Base-by-base conservation (phyloP, 1,140 invertebrate species). In the Drosophila oshimai region DNA sequence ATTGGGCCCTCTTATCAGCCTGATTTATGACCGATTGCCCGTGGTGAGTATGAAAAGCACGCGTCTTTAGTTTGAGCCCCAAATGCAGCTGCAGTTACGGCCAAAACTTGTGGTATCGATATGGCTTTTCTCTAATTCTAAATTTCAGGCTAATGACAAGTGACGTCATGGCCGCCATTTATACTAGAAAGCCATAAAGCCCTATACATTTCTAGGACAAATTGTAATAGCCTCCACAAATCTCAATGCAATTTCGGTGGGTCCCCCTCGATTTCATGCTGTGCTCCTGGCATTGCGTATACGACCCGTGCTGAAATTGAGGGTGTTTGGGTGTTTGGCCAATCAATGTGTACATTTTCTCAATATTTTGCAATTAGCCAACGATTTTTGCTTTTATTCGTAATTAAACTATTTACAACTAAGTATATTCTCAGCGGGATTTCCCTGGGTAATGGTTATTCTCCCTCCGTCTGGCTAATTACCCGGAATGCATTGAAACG, bases 341-440 rank as follows among this genome's bases (percentile, higher is more conserved):
- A 54, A 57, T 45, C 54, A 42, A 71, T 69, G 51, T 70, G 64
- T 44, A 60, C 62, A 72, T 76, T 65, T 64, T 61, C 49, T 37
- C 71, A 55, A 73, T 77, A 74, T 60, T 71, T 84, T 67, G 65
- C 80, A 84, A 83, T 84, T 84, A 84, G 79, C 75, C 28, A 46
- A 17, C 64, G 80, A 79, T 86, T 86, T 80, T 61, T 61, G 36
- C 50, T 46, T 79, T 71, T 67, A 65, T 67, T 67, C 42, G 54
- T 62, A 71, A 73, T 79, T 79, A 67, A 86, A 79, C 80, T 84
- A 86, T 84, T 84, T 79, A 86, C 75, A 61, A 39, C 68, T 80
- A 60, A 71, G 60, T 60, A 20, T n/a, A 60, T 39, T 37, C 80
- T 17, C 79, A 62, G 51, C 65, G 55, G 79, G 80, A 47, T 33